These are phyloP conservation scores for Dicranocentrus wangi DNA, from an alignment of 2,888 invertebrate genomes.

Conservation along the genomic window DNA sequence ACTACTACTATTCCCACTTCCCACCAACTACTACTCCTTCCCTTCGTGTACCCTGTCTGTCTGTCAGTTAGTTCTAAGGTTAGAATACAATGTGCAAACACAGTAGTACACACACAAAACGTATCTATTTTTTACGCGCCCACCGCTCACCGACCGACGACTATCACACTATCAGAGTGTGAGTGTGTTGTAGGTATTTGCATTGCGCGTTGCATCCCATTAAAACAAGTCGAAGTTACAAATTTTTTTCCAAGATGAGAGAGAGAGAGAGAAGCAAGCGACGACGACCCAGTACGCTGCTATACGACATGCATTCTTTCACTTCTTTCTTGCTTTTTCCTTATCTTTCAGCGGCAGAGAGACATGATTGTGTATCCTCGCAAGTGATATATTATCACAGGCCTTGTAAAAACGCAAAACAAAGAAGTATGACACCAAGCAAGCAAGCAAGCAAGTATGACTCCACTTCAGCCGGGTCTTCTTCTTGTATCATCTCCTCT, in stretches of 20 bases:
- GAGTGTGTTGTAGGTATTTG: not conserved
- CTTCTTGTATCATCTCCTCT: too few species aligned
- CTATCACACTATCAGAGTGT: not conserved
- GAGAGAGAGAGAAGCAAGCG: not conserved
- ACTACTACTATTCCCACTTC: not conserved
- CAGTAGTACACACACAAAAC: slow-evolving; percentile 1
- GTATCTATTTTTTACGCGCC: slow-evolving; percentile 42
- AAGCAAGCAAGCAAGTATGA: not conserved
- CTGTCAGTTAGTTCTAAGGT: slow-evolving; percentile 25
- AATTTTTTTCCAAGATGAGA: not conserved
- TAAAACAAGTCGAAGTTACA: slow-evolving; percentile 16
- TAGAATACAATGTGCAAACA: slow-evolving; percentile 48
- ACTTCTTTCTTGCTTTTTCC: slow-evolving; percentile 21
- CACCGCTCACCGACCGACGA: not conserved
- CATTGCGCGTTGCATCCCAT: slow-evolving; percentile 12
- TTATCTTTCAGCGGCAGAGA: slow-evolving; percentile 33
- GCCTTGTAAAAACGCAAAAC: slow-evolving; percentile 33
- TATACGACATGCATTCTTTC: slow-evolving; percentile 34
- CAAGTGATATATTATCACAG: slow-evolving; percentile 53
- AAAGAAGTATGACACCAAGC: slow-evolving; percentile 30
- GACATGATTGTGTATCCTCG: slow-evolving; percentile 17
- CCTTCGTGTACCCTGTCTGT: too few species aligned
- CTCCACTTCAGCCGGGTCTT: too few species aligned
- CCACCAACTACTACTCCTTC: not conserved
- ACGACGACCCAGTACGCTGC: not conserved